These are phyloP conservation scores for Hipparchia sbordonii DNA, from an alignment of 2,888 invertebrate genomes.

Conservation along the genomic window DNA sequence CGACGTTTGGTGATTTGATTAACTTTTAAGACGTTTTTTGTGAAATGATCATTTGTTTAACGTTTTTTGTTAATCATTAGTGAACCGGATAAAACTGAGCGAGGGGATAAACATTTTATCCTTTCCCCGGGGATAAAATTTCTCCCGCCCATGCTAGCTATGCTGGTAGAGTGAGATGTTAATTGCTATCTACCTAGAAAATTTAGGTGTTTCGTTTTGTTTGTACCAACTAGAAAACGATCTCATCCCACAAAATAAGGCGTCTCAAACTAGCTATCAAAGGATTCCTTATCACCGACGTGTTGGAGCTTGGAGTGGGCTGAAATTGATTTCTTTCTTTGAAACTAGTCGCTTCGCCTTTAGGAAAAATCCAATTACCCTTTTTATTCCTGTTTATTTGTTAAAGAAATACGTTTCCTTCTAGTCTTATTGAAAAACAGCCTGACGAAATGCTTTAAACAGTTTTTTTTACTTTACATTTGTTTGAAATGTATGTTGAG, in stretches of 20 bases:
- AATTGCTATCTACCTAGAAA: neutral
- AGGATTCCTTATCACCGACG: slow-evolving; percentile 21
- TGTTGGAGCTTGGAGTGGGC: slow-evolving; percentile 19
- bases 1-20: no score
- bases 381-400: slow-evolving; percentile 19
- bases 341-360: slow-evolving; percentile 20
- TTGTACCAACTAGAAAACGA: neutral
- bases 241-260: slow-evolving; percentile 11
- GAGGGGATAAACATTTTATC: no score
- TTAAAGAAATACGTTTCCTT: slow-evolving; percentile 9
- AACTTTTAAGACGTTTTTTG: no score
- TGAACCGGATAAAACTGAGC: no score
- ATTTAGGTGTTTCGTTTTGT: neutral
- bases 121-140: no score
- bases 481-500: neutral
- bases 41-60: no score
- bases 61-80: no score
- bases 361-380: slow-evolving; percentile 19
- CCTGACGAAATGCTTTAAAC: neutral
- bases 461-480: neutral
- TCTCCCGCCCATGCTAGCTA: no score
- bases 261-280: slow-evolving; percentile 19
- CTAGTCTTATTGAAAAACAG: neutral
- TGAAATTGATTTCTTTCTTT: slow-evolving; percentile 28
- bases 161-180: no score